Evolutionary conservation across 2,888 invertebrate species (phyloP), one percentile per base, ranked within the genome.

Genomic region (Drosophila maculinotata): DNA sequence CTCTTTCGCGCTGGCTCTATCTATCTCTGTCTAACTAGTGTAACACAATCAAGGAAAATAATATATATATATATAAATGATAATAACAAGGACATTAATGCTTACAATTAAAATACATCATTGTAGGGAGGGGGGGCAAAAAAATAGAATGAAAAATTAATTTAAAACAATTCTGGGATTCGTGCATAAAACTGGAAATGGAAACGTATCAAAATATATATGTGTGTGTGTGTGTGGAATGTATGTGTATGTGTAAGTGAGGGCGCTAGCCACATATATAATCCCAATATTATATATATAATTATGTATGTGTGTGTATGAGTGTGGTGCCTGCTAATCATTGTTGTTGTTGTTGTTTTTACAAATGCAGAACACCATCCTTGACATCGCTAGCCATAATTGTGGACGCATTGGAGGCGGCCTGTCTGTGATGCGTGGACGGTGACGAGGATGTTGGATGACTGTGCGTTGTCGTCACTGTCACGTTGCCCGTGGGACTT

Each of bases 291-390:
- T 49, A 65, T 64, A 44, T 52, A 52, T 54, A n/a, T 51, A 10
- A 36, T 33, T 42, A 20, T 44, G 42, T 53, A 23, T 17, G 31
- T 66, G 45, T 62, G 45, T 54, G 7, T 39, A 20, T 47, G 1
- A 35, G 10, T 28, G n/a, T 35, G 20, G 10, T 39, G 26, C 25
- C 33, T 53, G 33, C 20, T 41, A 25, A 9, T 54, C 26, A 10
- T 30, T 62, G 47, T 56, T 36, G 1, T 39, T 41, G 38, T 42
- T 36, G 17, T 14, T 14, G 6, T 25, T 5, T 26, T 85, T 89
- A 91, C 82, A 91, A 90, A 59, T 91, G 91, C 76, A 91, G 65
- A 45, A 91, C 89, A 41, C 91, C 91, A 70, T 91, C 91, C 84
- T 91, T 90, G 45, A 89, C 79, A 79, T 89, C 90, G 53, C 82